phyloP scores from a whole-genome alignment of 2,113 vertebrate genomes.

The Irena cyanogastra region DNA sequence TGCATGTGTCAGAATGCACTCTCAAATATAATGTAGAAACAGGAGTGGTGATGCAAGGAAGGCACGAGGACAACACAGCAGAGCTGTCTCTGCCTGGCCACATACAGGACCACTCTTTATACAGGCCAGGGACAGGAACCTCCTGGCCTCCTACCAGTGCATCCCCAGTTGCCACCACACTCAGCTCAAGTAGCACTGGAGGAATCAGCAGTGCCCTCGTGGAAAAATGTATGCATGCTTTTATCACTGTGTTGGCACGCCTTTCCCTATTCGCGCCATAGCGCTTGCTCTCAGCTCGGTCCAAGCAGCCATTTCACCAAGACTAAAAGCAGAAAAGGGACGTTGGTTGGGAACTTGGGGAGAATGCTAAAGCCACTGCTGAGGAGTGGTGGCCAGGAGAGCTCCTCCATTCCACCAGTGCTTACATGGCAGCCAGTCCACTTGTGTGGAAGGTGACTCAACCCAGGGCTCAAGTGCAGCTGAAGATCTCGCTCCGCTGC shows the following conservation, averaged over 20 bases:
- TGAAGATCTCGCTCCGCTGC: fast-evolving
- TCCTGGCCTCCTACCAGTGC: background rate
- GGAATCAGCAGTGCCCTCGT: background rate
- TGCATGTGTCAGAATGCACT: background rate
- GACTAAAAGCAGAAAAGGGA: background rate
- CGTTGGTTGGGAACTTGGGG: background rate
- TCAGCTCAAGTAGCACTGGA: background rate
- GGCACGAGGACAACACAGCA: background rate
- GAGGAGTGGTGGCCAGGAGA: background rate
- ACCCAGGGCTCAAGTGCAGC: background rate
- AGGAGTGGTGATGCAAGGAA: background rate
- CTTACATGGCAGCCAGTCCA: background rate
- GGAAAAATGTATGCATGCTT: background rate
- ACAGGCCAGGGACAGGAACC: background rate
- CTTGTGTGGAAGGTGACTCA: background rate
- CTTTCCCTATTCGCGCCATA: background rate
- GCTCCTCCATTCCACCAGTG: fast-evolving
- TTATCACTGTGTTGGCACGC: background rate
- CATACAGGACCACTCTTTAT: fast-evolving
- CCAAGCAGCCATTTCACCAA: background rate
- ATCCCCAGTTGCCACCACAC: background rate
- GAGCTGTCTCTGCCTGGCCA: background rate
- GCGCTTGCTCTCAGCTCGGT: background rate
- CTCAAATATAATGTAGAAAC: background rate
- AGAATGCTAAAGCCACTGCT: background rate